Conservation (phyloP, 2,797 vertebrate genomes). For the Enteromius mattozi region DNA sequence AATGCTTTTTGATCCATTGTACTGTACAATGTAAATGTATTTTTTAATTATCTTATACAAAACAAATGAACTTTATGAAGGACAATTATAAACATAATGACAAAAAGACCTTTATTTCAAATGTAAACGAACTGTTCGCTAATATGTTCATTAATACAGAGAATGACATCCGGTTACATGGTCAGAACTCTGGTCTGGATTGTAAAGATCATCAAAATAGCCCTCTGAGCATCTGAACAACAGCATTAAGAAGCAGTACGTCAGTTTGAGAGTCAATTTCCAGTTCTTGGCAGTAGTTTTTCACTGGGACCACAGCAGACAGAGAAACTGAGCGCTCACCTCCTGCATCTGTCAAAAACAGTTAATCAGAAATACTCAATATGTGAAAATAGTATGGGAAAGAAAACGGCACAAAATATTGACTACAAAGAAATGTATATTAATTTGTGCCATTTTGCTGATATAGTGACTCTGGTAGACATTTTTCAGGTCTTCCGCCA, state of each 20-base stretch:
- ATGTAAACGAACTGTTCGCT: too few relatives aligned
- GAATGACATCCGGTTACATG: too few relatives aligned
- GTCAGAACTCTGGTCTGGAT: neutral
- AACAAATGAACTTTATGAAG: neutral
- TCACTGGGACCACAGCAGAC: slow-evolving; percentile 73
- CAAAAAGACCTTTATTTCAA: neutral
- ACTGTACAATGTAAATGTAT: neutral
- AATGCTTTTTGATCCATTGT: neutral
- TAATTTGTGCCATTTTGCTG: slow-evolving; percentile 65
- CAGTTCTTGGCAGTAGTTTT: slow-evolving; percentile 78
- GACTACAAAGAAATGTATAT: too few relatives aligned
- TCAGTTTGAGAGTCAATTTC: slow-evolving; percentile 72
- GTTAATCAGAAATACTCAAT: neutral
- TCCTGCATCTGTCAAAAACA: slow-evolving; percentile 72
- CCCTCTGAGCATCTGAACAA: slow-evolving; percentile 74
- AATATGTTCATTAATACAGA: too few relatives aligned
- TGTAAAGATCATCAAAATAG: slow-evolving; percentile 70
- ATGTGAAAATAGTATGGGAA: neutral
- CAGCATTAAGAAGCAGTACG: slow-evolving; percentile 72
- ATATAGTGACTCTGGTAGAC: slow-evolving; percentile 71
- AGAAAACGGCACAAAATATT: too few relatives aligned
- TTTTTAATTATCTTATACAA: neutral
- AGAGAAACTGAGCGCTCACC: slow-evolving; percentile 72
- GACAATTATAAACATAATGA: neutral
- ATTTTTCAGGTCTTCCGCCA: slow-evolving; percentile 66